Percentiles rank a stretch among this genome's conserved stretches.
Evolutionary conservation across 2,113 vertebrate species (phyloP).

Genomic region (Trachemys scripta): DNA sequence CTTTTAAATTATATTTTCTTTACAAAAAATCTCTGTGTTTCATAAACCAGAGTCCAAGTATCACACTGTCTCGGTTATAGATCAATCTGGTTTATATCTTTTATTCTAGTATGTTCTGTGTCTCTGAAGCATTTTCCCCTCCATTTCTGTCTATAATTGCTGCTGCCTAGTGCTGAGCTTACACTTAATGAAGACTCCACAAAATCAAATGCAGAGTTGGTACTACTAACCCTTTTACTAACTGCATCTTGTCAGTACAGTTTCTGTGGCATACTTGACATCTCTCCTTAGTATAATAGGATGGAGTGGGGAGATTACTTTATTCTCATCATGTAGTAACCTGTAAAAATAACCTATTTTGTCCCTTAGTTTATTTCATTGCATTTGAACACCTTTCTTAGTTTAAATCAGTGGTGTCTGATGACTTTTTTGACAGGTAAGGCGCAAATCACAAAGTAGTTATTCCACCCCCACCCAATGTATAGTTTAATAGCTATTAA

Average conservation of each 20-base stretch:
- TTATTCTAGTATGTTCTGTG: background rate
- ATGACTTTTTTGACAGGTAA: background rate
- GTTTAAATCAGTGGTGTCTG: background rate
- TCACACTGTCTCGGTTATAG: background rate
- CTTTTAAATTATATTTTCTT: background rate
- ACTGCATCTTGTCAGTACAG: constrained; percentile 28
- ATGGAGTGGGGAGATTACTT: constrained; percentile 58
- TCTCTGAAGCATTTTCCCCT: background rate
- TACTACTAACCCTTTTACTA: constrained; percentile 20
- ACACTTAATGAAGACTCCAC: background rate
- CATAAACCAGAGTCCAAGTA: background rate
- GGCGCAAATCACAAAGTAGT: background rate
- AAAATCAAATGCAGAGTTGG: constrained; percentile 33
- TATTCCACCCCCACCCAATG: background rate
- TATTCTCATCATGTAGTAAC: constrained; percentile 55
- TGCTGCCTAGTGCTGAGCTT: constrained; percentile 8
- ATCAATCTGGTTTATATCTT: background rate
- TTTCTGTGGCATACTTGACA: constrained; percentile 35
- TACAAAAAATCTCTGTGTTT: background rate
- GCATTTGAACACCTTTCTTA: constrained; percentile 46
- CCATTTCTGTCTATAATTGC: background rate
- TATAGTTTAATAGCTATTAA: background rate
- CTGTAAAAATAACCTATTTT: constrained; percentile 71
- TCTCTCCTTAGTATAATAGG: constrained; percentile 53
- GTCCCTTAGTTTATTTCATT: constrained; percentile 54